phyloP scores from a whole-genome alignment of 2,888 invertebrate genomes.

The Tetrapedia diversipes region DNA sequence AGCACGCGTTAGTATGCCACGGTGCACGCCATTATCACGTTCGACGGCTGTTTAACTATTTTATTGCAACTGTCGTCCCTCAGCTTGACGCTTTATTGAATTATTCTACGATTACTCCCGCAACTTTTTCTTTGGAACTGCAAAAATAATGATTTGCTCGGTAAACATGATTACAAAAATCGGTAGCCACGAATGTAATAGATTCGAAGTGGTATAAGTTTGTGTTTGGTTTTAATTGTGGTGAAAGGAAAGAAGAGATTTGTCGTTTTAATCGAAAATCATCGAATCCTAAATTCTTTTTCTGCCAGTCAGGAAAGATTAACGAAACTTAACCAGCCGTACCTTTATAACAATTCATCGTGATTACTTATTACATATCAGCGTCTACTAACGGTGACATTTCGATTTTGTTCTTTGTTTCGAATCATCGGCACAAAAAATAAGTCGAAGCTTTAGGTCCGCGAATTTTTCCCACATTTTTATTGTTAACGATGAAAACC shows the following conservation, averaged over 20 bases:
- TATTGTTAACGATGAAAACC: not conserved
- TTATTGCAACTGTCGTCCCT: constrained; percentile 5
- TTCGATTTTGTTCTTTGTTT: no score
- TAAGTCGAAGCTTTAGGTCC: not conserved
- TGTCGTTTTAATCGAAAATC: constrained; percentile 1
- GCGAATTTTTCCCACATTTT: not conserved
- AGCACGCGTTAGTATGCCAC: constrained; percentile 21
- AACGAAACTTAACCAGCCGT: constrained; percentile 4
- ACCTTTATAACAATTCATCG: not conserved
- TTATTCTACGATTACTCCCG: not conserved
- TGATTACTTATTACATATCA: not conserved
- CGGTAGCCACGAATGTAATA: constrained; percentile 13
- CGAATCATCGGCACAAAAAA: no score
- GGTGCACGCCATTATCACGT: constrained; percentile 9
- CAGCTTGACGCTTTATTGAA: constrained; percentile 31
- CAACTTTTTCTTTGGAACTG: not conserved
- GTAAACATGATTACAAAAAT: constrained; percentile 36
- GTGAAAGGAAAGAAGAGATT: constrained; percentile 17
- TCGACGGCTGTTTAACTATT: constrained; percentile 21
- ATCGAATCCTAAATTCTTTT: not conserved
- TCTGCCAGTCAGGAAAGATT: not conserved
- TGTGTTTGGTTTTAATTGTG: not conserved
- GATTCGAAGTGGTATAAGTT: constrained; percentile 8
- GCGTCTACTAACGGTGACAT: no score
- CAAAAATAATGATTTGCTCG: constrained; percentile 35